These are phyloP conservation scores for Scolanthus callimorphus DNA, from an alignment of 92 coral and sea anemone species.

Conservation along the genomic window DNA sequence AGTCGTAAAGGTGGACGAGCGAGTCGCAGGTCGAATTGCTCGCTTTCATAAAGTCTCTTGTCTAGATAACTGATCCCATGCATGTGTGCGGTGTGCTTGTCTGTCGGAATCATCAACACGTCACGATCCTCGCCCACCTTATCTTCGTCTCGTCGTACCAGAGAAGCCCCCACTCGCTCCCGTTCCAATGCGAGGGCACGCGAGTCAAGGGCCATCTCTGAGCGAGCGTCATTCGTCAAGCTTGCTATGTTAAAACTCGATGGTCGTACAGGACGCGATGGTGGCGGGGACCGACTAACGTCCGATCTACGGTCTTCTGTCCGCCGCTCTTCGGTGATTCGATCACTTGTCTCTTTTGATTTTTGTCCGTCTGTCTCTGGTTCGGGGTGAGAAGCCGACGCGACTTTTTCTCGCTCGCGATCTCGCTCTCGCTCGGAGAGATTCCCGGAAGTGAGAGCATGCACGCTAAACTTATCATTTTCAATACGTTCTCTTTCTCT, in stretches of 20 bases:
- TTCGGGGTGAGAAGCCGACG: slow-evolving; percentile 34
- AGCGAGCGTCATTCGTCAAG: slow-evolving; percentile 68
- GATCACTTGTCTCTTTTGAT: slow-evolving; percentile 35
- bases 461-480: slow-evolving; percentile 12
- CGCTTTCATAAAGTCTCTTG: slow-evolving; percentile 74
- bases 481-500: slow-evolving; percentile 45
- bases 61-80: slow-evolving; percentile 57
- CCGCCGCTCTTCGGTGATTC: slow-evolving; percentile 26
- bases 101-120: slow-evolving; percentile 53
- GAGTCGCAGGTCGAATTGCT: slow-evolving; percentile 59
- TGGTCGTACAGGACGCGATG: slow-evolving; percentile 52
- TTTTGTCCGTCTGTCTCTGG: too few relatives aligned
- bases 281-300: slow-evolving; percentile 18
- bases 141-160: slow-evolving; percentile 26
- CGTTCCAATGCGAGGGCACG: slow-evolving; percentile 16
- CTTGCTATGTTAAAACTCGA: slow-evolving; percentile 72
- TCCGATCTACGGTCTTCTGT: slow-evolving; percentile 34
- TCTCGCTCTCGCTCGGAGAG: slow-evolving; percentile 12
- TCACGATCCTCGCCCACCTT: slow-evolving; percentile 62
- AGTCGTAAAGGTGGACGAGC: slow-evolving; percentile 61
- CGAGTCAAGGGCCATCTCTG: slow-evolving; percentile 31
- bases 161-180: not conserved
- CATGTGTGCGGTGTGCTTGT: slow-evolving; percentile 47
- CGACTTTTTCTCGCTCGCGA: slow-evolving; percentile 34
- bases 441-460: slow-evolving; percentile 4